phyloP scores from a whole-genome alignment of 2,113 vertebrate genomes.

The Cryptomyrus ogoouensis region DNA sequence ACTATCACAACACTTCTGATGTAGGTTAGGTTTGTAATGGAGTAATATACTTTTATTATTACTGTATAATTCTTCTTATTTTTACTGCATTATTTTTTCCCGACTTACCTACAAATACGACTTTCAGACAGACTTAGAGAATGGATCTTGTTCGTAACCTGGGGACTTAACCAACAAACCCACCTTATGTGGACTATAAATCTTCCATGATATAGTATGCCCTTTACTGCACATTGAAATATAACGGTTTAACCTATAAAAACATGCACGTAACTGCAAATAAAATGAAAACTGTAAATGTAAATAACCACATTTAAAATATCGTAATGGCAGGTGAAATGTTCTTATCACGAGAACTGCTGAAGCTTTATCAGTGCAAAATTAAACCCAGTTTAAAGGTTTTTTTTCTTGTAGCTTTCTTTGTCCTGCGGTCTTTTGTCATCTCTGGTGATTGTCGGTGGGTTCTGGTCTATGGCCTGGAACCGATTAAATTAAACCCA shows the following conservation, averaged over 20 bases:
- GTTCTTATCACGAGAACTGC: not conserved
- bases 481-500: slow-evolving; percentile 13
- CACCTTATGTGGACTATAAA: not conserved
- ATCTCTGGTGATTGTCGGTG: not conserved
- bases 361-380: not conserved
- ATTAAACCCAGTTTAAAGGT: too few relatives aligned
- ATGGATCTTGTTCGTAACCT: too few relatives aligned
- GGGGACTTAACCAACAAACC: not conserved
- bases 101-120: too few relatives aligned
- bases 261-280: not conserved
- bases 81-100: too few relatives aligned
- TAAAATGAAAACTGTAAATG: not conserved
- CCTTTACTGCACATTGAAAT: not conserved
- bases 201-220: not conserved
- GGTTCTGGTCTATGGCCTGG: slow-evolving; percentile 1
- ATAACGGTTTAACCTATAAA: not conserved
- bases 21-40: not conserved
- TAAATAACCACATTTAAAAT: not conserved
- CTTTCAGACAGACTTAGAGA: too few relatives aligned
- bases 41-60: not conserved
- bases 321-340: not conserved
- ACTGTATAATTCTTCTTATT: too few relatives aligned
- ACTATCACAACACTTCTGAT: not conserved
- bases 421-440: not conserved
- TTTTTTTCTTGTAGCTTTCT: not conserved